Evolutionary conservation across 2,113 vertebrate genomes (phyloP).

Genomic region (Serilophus lunatus): DNA sequence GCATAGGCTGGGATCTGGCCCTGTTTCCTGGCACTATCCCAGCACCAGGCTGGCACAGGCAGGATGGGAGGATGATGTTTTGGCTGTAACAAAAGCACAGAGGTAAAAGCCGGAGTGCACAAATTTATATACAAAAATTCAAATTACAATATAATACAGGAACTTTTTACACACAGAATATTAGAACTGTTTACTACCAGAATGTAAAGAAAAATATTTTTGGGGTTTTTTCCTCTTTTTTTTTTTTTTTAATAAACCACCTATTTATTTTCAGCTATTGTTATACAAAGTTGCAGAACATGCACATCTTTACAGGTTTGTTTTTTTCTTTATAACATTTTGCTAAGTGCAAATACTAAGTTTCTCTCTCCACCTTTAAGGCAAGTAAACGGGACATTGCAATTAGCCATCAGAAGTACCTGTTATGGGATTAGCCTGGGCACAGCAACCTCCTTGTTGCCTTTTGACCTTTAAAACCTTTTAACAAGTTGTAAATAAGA

Average conservation of each 20-base stretch:
- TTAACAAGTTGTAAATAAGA: neutral
- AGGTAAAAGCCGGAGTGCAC: conserved; percentile 42
- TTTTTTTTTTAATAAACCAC: conserved; percentile 63
- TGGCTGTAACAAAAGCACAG: neutral
- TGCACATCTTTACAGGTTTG: conserved; percentile 66
- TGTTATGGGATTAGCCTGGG: neutral
- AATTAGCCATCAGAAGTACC: conserved; percentile 21
- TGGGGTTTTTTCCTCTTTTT: neutral
- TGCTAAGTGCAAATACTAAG: conserved; percentile 79
- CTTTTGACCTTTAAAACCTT: neutral
- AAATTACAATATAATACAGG: conserved; percentile 80
- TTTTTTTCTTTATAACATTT: conserved; percentile 36
- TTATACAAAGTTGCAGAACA: conserved; percentile 75
- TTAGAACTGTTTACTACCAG: conserved; percentile 64
- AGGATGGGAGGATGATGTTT: accelerated
- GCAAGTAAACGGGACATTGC: conserved; percentile 69
- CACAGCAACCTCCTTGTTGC: neutral
- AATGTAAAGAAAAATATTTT: conserved; percentile 72
- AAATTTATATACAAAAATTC: conserved; percentile 80
- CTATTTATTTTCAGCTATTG: conserved; percentile 59
- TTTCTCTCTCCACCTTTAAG: conserved; percentile 79
- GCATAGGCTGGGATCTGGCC: neutral
- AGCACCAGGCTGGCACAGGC: neutral
- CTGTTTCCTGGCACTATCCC: neutral
- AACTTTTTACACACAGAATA: conserved; percentile 76